These are phyloP conservation scores for Danio tinwini DNA, from an alignment of 2,797 vertebrate genomes.

Conservation along the genomic window DNA sequence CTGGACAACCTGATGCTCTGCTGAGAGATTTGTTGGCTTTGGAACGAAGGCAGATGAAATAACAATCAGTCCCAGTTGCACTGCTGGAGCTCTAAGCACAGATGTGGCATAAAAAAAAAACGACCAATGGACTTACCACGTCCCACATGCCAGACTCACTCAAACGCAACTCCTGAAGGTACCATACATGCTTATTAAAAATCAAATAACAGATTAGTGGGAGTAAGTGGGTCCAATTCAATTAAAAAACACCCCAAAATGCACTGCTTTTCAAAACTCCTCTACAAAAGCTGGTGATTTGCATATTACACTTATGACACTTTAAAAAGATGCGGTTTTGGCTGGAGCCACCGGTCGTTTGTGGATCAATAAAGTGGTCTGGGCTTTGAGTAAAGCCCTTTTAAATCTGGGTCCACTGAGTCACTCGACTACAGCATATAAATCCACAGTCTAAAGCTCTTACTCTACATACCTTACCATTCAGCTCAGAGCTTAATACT, in stretches of 20 bases:
- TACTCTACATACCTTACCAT: conserved; percentile 7
- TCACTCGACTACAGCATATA: conserved; percentile 18
- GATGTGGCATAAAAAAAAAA: conserved; percentile 1
- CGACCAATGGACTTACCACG: conserved; percentile 16
- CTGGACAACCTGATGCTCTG: conserved; percentile 30
- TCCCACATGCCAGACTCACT: conserved; percentile 19
- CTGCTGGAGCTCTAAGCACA: conserved; percentile 35
- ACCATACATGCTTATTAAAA: conserved; percentile 42
- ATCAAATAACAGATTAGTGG: conserved; percentile 27
- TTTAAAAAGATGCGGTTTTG: conserved; percentile 16
- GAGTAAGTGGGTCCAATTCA: conserved; percentile 44
- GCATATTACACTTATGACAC: conserved; percentile 30
- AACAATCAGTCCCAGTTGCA: conserved; percentile 44
- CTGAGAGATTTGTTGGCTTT: conserved; percentile 47
- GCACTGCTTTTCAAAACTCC: conserved; percentile 17
- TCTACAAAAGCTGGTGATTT: conserved; percentile 26
- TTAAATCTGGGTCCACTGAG: conserved; percentile 49
- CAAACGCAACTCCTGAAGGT: conserved; percentile 27
- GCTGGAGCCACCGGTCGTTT: conserved; percentile 6
- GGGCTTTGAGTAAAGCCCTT: conserved; percentile 29
- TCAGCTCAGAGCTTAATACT: conserved; percentile 11
- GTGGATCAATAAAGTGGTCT: conserved; percentile 45
- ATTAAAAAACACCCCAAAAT: conserved; percentile 44
- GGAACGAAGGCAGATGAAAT: conserved; percentile 52
- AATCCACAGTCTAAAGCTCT: conserved; percentile 36